These are phyloP conservation scores for Strigops habroptila DNA, from an alignment of 2,113 vertebrate genomes.

Conservation along the genomic window DNA sequence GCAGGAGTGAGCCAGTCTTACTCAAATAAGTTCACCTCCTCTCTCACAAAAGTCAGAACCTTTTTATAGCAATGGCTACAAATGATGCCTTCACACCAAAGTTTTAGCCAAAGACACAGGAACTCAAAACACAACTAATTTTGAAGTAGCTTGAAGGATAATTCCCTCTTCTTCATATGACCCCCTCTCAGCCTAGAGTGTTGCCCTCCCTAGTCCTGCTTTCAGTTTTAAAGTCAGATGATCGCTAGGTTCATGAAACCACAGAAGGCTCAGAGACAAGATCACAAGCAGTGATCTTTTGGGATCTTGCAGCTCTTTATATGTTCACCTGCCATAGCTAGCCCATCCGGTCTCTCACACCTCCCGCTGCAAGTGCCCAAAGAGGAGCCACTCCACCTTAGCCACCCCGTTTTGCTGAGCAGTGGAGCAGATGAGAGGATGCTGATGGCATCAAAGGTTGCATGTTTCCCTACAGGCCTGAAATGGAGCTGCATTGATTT, in stretches of 20 bases:
- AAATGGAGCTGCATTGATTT: not conserved
- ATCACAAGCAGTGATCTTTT: fast-evolving
- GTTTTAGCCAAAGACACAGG: not conserved
- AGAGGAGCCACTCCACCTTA: fast-evolving
- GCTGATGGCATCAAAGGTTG: not conserved
- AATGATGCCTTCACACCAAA: not conserved
- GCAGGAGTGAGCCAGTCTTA: not conserved
- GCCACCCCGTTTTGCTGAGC: fast-evolving
- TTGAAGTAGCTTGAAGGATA: not conserved
- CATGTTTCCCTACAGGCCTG: fast-evolving
- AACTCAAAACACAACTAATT: not conserved
- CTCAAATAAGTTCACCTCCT: not conserved
- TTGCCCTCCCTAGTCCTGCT: not conserved
- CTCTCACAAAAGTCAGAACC: not conserved
- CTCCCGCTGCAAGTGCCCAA: fast-evolving
- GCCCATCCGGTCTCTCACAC: fast-evolving
- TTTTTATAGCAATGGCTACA: not conserved
- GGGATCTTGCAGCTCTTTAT: not conserved
- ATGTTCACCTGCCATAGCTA: too few species aligned
- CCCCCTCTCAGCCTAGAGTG: not conserved
- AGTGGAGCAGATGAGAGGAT: fast-evolving
- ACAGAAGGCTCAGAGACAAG: not conserved
- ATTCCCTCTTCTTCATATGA: not conserved
- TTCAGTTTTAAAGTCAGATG: not conserved
- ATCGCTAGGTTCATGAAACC: not conserved